A percentile compares a stretch with the other conserved stretches of the same genome.
Evolutionary conservation across 2,797 vertebrate genomes (phyloP).

Genomic region (Coregonus sp.): DNA sequence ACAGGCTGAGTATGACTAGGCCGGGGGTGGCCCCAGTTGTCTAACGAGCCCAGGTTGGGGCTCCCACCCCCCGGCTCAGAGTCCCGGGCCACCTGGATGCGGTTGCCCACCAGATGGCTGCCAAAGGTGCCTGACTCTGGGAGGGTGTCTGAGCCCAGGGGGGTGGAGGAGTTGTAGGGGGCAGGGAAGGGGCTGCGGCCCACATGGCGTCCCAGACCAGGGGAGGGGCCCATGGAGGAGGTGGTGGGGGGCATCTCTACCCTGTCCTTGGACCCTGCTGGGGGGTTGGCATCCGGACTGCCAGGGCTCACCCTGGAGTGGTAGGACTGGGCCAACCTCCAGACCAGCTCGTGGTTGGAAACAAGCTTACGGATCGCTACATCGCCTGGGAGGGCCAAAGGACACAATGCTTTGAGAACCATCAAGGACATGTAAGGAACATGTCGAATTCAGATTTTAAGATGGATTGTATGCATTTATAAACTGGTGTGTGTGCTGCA

Average conservation of each 20-base stretch:
- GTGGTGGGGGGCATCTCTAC: constrained; percentile 53
- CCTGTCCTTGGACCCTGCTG: constrained; percentile 40
- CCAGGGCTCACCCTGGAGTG: constrained; percentile 80
- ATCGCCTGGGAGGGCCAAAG: constrained; percentile 77
- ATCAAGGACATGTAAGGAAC: background rate
- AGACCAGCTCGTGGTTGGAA: constrained; percentile 88
- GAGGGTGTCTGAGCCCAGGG: constrained; percentile 59
- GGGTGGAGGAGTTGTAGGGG: constrained; percentile 58
- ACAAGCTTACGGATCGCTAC: constrained; percentile 82
- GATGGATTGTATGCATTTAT: no score
- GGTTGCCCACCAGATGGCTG: constrained; percentile 92
- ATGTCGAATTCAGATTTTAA: no score
- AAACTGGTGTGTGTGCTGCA: no score
- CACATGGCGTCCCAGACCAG: constrained; percentile 52
- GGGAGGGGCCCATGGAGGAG: constrained; percentile 40
- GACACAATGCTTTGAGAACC: constrained; percentile 8
- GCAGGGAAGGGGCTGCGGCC: constrained; percentile 67
- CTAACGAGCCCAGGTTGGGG: constrained; percentile 67
- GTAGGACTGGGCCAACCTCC: constrained; percentile 86
- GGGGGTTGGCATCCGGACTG: constrained; percentile 51
- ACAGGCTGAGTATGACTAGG: constrained; percentile 46
- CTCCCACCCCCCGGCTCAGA: constrained; percentile 68
- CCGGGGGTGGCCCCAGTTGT: constrained; percentile 69
- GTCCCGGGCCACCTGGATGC: constrained; percentile 90
- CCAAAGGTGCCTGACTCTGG: constrained; percentile 92